Conservation (phyloP, 1,140 invertebrate genomes). For the Cryptotermes secundus region DNA sequence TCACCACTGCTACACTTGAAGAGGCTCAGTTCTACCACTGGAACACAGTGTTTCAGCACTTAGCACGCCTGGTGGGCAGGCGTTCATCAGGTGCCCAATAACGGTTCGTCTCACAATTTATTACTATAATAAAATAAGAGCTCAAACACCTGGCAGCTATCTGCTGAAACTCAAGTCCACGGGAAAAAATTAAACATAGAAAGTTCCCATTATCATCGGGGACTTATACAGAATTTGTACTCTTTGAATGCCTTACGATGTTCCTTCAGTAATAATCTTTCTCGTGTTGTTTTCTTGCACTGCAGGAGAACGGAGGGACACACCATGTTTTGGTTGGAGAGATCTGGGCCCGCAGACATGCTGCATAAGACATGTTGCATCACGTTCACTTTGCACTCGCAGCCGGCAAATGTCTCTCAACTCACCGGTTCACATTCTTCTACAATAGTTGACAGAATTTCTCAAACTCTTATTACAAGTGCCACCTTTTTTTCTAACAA, state of each 20-base stretch:
- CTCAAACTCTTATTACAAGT: conserved; percentile 27
- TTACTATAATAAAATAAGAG: conserved; percentile 12
- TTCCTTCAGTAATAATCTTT: conserved; percentile 33
- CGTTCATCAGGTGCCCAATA: conserved; percentile 8
- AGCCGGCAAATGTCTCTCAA: conserved; percentile 22
- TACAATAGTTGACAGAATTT: conserved; percentile 27
- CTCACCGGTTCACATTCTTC: conserved; percentile 20
- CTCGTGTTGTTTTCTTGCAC: conserved; percentile 21
- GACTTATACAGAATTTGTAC: conserved; percentile 58
- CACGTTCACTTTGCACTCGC: conserved; percentile 28
- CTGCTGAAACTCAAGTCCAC: conserved; percentile 34
- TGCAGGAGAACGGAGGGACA: conserved; percentile 31
- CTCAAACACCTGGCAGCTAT: conserved; percentile 21
- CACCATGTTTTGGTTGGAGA: conserved; percentile 29
- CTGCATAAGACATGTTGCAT: conserved; percentile 17
- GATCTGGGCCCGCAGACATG: conserved; percentile 29
- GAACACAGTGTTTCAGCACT: conserved; percentile 31
- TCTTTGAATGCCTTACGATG: conserved; percentile 46
- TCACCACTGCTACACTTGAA: conserved; percentile 31
- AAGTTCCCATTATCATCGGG: conserved; percentile 28
- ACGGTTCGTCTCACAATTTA: not conserved
- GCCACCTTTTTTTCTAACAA: conserved; percentile 29
- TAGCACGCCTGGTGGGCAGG: conserved; percentile 28
- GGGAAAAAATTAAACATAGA: conserved; percentile 34
- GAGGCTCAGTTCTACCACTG: conserved; percentile 31